phyloP scores from a whole-genome alignment of 1,140 invertebrate species.

The Phenacoccus solenopsis region DNA sequence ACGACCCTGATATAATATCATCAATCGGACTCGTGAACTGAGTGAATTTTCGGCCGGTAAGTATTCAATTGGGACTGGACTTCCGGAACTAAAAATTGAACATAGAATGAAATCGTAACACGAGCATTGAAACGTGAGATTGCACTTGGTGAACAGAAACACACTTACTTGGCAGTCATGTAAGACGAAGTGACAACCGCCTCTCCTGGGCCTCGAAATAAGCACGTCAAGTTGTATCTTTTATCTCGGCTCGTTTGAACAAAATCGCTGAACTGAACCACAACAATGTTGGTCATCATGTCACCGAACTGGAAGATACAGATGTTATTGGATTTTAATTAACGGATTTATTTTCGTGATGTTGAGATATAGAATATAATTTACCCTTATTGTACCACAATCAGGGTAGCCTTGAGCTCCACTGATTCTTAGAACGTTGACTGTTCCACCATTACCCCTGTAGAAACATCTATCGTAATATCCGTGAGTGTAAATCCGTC shows the following conservation, averaged over 20 bases:
- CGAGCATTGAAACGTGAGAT: background rate
- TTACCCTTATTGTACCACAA: constrained; percentile 71
- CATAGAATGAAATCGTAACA: background rate
- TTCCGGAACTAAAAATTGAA: constrained; percentile 47
- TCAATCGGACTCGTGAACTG: constrained; percentile 69
- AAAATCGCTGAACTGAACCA: constrained; percentile 85
- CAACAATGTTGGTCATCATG: constrained; percentile 85
- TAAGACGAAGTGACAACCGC: constrained; percentile 86
- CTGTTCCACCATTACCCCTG: constrained; percentile 70
- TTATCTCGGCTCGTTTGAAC: constrained; percentile 84
- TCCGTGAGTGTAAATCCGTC: constrained; percentile 81
- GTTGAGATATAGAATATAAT: constrained; percentile 21
- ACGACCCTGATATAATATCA: constrained; percentile 75
- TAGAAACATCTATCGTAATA: constrained; percentile 85
- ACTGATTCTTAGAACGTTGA: constrained; percentile 69
- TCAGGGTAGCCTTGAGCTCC: constrained; percentile 81
- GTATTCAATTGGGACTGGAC: constrained; percentile 82
- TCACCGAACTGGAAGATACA: constrained; percentile 58
- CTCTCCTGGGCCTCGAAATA: constrained; percentile 79
- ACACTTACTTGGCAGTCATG: constrained; percentile 77
- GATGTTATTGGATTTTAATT: background rate
- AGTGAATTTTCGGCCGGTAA: constrained; percentile 78
- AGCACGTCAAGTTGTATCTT: constrained; percentile 79
- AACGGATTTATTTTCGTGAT: background rate
- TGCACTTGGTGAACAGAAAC: background rate